These are phyloP conservation scores for Cheilinus undulatus DNA, from an alignment of 2,113 vertebrate genomes.

Conservation along the genomic window DNA sequence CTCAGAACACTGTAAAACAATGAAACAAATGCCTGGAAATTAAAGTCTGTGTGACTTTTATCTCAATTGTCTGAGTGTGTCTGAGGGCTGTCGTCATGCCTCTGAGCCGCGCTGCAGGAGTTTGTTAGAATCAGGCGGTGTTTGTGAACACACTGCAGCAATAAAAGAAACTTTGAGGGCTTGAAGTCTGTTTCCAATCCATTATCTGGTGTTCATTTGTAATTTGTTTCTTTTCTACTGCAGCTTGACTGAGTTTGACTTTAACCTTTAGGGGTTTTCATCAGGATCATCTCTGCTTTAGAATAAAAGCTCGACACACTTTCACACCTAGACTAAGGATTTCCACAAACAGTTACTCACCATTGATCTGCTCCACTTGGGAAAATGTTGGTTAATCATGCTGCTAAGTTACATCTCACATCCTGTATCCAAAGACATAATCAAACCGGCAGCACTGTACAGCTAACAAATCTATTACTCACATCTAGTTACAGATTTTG, in stretches of 20 bases:
- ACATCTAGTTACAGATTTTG: too few relatives aligned
- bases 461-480: too few relatives aligned
- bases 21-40: slow-evolving; percentile 76
- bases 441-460: too few relatives aligned
- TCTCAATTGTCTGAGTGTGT: slow-evolving; percentile 72
- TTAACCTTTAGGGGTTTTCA: slow-evolving; percentile 24
- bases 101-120: slow-evolving; percentile 43
- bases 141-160: slow-evolving; percentile 64
- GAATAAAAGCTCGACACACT: slow-evolving; percentile 18
- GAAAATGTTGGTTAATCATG: neutral
- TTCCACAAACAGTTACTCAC: slow-evolving; percentile 24
- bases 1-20: slow-evolving; percentile 73
- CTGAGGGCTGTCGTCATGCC: slow-evolving; percentile 71
- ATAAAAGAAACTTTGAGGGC: slow-evolving; percentile 63
- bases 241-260: slow-evolving; percentile 31
- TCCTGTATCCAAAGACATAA: neutral
- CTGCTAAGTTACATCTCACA: slow-evolving; percentile 13
- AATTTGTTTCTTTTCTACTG: slow-evolving; percentile 50
- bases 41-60: slow-evolving; percentile 78
- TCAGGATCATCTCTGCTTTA: slow-evolving; percentile 24
- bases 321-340: slow-evolving; percentile 45
- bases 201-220: slow-evolving; percentile 58
- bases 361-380: slow-evolving; percentile 13
- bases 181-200: slow-evolving; percentile 67
- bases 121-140: slow-evolving; percentile 54